phyloP scores from a whole-genome alignment of 2,113 vertebrate species.

The Pygoscelis antarcticus region DNA sequence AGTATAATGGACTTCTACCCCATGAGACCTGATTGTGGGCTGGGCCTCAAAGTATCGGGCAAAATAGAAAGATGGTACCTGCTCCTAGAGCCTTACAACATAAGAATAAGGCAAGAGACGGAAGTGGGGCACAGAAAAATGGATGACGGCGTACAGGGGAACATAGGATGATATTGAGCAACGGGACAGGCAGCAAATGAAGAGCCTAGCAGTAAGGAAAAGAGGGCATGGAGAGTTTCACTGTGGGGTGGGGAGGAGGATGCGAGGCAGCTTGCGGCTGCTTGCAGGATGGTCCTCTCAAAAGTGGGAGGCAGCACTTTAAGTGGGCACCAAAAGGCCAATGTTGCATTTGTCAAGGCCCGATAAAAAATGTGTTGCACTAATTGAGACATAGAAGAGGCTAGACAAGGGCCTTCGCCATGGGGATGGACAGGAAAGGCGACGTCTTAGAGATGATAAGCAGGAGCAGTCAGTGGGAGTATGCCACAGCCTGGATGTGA shows the following conservation, averaged over 20 bases:
- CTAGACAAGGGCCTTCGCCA: not conserved
- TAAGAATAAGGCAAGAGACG: not conserved
- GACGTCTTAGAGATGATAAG: not conserved
- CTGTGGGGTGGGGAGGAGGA: not conserved
- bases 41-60: not conserved
- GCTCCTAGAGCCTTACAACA: not conserved
- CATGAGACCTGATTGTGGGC: not conserved
- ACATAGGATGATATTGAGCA: not conserved
- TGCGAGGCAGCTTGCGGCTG: not conserved
- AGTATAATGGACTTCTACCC: not conserved
- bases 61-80: not conserved
- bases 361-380: not conserved
- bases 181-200: not conserved
- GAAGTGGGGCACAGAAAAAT: not conserved
- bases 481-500: not conserved
- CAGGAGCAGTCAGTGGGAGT: constrained; percentile 1
- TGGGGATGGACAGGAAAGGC: not conserved
- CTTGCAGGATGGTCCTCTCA: not conserved
- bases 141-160: not conserved
- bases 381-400: not conserved
- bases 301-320: not conserved
- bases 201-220: not conserved
- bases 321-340: not conserved
- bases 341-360: not conserved
- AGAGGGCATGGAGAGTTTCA: accelerated